A percentile compares a stretch with the other conserved stretches of the same genome.
These are phyloP conservation scores for Lutjanus argentimaculatus DNA, from an alignment of 2,797 vertebrate genomes.

Conservation along the genomic window DNA sequence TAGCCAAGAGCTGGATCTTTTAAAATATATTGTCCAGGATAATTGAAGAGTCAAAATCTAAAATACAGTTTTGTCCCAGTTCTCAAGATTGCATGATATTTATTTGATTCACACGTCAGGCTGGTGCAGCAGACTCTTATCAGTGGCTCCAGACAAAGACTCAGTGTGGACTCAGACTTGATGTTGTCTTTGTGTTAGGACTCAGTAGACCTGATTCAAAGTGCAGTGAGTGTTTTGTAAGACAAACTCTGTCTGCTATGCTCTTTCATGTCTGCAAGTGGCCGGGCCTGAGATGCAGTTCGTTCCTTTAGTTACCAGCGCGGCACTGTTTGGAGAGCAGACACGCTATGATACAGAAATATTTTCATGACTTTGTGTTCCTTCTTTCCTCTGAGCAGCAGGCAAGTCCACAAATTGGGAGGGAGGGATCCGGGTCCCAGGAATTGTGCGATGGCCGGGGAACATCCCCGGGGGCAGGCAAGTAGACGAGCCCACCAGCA, in stretches of 20 bases:
- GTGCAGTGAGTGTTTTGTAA: conserved; percentile 1
- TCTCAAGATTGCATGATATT: background rate
- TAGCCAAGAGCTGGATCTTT: too few relatives aligned
- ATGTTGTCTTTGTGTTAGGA: conserved; percentile 18
- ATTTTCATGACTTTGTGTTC: background rate
- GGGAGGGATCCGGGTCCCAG: conserved; percentile 93
- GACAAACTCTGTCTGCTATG: background rate
- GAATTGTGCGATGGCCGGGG: conserved; percentile 88
- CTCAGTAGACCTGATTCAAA: conserved; percentile 23
- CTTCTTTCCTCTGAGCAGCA: conserved; percentile 77
- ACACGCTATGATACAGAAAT: background rate
- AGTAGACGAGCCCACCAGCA: conserved; percentile 89
- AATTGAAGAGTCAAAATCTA: too few relatives aligned
- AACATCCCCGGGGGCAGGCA: conserved; percentile 73
- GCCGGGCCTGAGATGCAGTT: background rate
- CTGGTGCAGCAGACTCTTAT: background rate
- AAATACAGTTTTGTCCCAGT: too few relatives aligned
- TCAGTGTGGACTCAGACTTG: background rate
- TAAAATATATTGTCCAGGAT: too few relatives aligned
- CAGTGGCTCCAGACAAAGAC: background rate
- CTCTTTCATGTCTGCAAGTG: conserved; percentile 19
- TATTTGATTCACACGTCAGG: background rate
- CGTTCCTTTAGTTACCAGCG: background rate
- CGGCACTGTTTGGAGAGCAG: background rate
- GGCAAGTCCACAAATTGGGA: conserved; percentile 94